Base-by-base conservation (phyloP, 2,797 vertebrate genomes). In the Pangasius larnaudii region DNA sequence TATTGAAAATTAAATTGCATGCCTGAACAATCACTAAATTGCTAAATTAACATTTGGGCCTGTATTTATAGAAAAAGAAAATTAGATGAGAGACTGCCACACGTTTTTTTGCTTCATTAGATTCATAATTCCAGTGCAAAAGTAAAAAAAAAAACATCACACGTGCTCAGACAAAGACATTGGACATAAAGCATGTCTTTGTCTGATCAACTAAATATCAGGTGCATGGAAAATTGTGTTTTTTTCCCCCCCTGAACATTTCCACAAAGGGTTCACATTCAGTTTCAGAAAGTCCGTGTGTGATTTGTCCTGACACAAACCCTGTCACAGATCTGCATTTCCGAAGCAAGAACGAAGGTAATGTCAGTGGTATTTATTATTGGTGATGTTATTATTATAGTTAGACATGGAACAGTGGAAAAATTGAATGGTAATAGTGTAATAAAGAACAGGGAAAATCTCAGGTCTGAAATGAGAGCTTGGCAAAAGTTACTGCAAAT, bases 401-500 rank as follows among this genome's bases (percentile, higher is more conserved):
- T 1, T 59, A 81, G 9, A 59, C 30, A 3, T 42, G 53, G 56
- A 81, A 81, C 8, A 61, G 36, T 8, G 79, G 79, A 59, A 16
- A 75, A 1, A 7, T 6, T 36, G 30, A 36, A 39, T 59, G 22
- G 30, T 24, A 22, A 58, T 2, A 6, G 10, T 36, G 30, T 33
- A 33, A 79, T 56, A 79, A 56, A 79, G 30, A 39, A 33, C 16
- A 81, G 24, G 33, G 24, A 65, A 71, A 27, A 27, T 69, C 42
- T 22, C 87, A 71, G 87, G 88, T 88, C 71, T 61, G 84, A 75
- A 75, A 13, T 30, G 86, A 85, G 71, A 33, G 87, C 83, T 11
- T 22, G 77, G 53, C 18, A 36, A 36, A 89, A 80, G 65, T 33
- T 59, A 0, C 89, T 89, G 90, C 5, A 61, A 91, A 92, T 93